A percentile compares a stretch with the other conserved stretches of the same genome.
Conservation (phyloP, 2,888 invertebrate genomes). For the Dichetophora obliterata region DNA sequence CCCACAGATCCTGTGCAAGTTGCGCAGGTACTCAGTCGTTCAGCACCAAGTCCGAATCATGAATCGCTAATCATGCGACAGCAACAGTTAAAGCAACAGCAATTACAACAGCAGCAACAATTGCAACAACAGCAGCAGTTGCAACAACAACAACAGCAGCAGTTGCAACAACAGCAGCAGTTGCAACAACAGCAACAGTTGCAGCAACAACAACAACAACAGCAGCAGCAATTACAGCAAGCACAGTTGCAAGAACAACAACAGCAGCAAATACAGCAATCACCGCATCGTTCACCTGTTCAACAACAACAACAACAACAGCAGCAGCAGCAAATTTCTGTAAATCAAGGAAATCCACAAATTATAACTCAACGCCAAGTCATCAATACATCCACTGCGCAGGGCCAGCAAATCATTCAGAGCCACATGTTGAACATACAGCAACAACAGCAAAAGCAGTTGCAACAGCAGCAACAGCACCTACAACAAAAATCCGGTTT, state of each 20-base stretch:
- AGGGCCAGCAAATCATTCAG: slow-evolving; percentile 70
- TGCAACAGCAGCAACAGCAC: slow-evolving; percentile 52
- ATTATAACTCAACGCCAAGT: slow-evolving; percentile 67
- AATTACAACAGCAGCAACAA: slow-evolving; percentile 60
- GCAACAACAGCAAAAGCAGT: slow-evolving; percentile 62
- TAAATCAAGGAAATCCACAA: slow-evolving; percentile 54
- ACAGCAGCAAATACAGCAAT: slow-evolving; percentile 49
- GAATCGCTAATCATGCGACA: slow-evolving; percentile 66
- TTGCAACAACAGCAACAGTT: slow-evolving; percentile 45
- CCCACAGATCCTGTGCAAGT: slow-evolving; percentile 69
- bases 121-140: slow-evolving; percentile 55
- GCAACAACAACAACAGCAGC: slow-evolving; percentile 51
- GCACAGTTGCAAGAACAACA: slow-evolving; percentile 46
- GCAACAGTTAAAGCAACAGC: slow-evolving; percentile 65
- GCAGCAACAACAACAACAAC: slow-evolving; percentile 50
- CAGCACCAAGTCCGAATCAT: slow-evolving; percentile 66
- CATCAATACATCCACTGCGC: slow-evolving; percentile 67
- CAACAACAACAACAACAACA: slow-evolving; percentile 49
- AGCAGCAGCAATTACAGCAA: slow-evolving; percentile 38
- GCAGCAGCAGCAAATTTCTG: slow-evolving; percentile 44
- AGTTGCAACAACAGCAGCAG: slow-evolving; percentile 50
- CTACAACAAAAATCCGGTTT: slow-evolving; percentile 52
- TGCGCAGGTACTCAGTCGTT: slow-evolving; percentile 66
- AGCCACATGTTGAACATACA: slow-evolving; percentile 67
- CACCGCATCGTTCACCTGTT: slow-evolving; percentile 48